These are phyloP conservation scores for Pelusios castaneus DNA, from an alignment of 2,113 vertebrate genomes.

Conservation along the genomic window DNA sequence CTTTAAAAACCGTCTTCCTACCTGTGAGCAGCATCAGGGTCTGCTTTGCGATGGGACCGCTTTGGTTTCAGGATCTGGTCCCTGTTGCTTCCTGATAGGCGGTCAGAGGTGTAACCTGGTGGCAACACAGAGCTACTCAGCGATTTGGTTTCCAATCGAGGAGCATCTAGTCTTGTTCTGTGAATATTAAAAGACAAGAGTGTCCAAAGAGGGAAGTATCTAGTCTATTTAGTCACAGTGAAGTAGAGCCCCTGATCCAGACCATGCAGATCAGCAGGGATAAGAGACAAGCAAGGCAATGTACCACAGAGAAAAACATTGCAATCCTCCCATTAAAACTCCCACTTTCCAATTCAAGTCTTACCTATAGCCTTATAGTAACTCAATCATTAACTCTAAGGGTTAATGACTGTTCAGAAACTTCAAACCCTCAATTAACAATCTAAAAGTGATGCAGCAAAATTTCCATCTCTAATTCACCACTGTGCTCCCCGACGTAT, in stretches of 20 bases:
- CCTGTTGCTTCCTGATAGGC: conserved; percentile 81
- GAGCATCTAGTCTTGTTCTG: conserved; percentile 95
- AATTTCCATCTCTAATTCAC: conserved; percentile 18
- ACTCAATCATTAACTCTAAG: not conserved
- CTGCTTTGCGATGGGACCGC: conserved; percentile 94
- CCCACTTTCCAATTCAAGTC: not conserved
- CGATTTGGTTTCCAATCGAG: conserved; percentile 88
- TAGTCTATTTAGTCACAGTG: not conserved
- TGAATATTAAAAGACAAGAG: conserved; percentile 51
- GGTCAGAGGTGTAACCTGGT: conserved; percentile 80
- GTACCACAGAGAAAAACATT: not conserved
- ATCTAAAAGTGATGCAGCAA: conserved; percentile 18
- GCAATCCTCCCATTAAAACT: not conserved
- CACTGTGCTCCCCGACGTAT: conserved; percentile 39
- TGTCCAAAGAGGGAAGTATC: not conserved
- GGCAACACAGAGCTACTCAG: conserved; percentile 82
- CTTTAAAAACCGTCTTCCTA: conserved; percentile 44
- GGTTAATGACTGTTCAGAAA: conserved; percentile 1
- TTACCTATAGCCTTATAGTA: not conserved
- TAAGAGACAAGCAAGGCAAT: not conserved
- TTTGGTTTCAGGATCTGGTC: conserved; percentile 90
- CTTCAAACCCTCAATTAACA: conserved; percentile 39
- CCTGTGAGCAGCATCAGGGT: conserved; percentile 95
- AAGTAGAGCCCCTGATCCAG: not conserved
- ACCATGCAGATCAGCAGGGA: not conserved